Evolutionary conservation across 1,140 invertebrate genomes (phyloP), one percentile per base, ranked within the genome.

Genomic region (Plectrocnemia conspersa): DNA sequence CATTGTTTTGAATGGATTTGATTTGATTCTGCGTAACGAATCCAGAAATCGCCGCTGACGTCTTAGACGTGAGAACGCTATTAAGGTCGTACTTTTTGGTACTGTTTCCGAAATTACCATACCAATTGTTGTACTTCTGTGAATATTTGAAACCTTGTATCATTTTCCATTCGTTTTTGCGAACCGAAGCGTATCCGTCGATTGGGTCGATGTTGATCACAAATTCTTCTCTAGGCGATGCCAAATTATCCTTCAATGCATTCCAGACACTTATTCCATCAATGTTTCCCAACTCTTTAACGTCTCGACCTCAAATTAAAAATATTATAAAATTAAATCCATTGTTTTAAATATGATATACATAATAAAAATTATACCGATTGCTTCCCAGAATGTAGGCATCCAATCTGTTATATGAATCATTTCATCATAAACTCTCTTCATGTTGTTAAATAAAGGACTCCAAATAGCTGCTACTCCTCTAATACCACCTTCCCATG

Each of bases 341-440:
- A n/a, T n/a, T n/a, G n/a, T n/a, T n/a, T n/a, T n/a, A 49, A 42
- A 41, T 13, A 22, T 16, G 1, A 7, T 15, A 55, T 40, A 49
- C 65, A 52, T 15, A 64, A 46, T 19, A 63, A 64, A 66, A 24
- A n/a, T 57, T 46, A 69, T 70, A 76, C 82, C 81, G 29, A 79
- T 79, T 11, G 81, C 82, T 47, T 75, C 71, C 23, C 75, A 80
- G 1, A 97, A 71, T 0, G 92, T 93, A 0, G 92, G 92, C 24
- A 95, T 65, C 89, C 91, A 94, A 68, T 96, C 93, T 10, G 78
- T 76, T 3, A 94, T 81, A 62, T 92, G 88, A 64, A 93, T 84
- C 52, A 93, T 75, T 32, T 89, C 79, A 55, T 84, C 80, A 29
- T 82, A 85, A 0, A 89, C 77, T 62, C 82, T 68, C 60, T 78